Percentiles rank a stretch among this genome's conserved stretches.
Conservation (phyloP, 1,140 invertebrate species). For the Drosophila mauritiana region DNA sequence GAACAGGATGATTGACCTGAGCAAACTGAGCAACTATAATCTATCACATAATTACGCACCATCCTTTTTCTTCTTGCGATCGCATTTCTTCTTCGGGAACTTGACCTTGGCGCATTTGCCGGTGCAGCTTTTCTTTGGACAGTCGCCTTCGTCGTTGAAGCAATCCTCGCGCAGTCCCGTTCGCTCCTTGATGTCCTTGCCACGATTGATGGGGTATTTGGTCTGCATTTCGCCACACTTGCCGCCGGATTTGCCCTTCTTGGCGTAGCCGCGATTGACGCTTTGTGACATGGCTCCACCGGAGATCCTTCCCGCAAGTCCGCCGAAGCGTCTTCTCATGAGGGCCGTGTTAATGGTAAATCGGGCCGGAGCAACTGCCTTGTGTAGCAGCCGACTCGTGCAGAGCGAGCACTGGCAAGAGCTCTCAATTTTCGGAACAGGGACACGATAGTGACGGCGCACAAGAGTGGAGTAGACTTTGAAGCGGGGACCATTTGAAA, state of each 20-base stretch:
- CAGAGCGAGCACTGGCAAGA: neutral
- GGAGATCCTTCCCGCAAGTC: constrained; percentile 1
- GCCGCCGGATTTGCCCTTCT: constrained; percentile 15
- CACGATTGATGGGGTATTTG: constrained; percentile 30
- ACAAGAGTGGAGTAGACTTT: constrained; percentile 35
- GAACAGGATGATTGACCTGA: neutral
- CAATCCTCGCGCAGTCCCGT: constrained; percentile 43
- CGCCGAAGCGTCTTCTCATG: constrained; percentile 22
- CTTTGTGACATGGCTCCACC: neutral
- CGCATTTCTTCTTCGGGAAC: constrained; percentile 59
- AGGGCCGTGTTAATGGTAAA: constrained; percentile 20
- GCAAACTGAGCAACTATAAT: neutral
- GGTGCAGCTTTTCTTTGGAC: constrained; percentile 12
- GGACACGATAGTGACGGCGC: constrained; percentile 49
- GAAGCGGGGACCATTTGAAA: constrained; percentile 18
- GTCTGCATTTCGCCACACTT: constrained; percentile 30
- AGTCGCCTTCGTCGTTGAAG: neutral
- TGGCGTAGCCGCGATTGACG: constrained; percentile 9
- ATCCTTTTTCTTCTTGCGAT: constrained; percentile 12
- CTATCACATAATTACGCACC: constrained; percentile 15
- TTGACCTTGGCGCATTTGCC: constrained; percentile 25
- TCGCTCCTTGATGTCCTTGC: constrained; percentile 41
- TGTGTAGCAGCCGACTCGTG: too few species aligned
- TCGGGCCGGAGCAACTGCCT: neutral
- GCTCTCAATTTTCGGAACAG: neutral